These are phyloP conservation scores for Nomada lathburiana DNA, from an alignment of 2,888 invertebrate genomes.

Conservation along the genomic window DNA sequence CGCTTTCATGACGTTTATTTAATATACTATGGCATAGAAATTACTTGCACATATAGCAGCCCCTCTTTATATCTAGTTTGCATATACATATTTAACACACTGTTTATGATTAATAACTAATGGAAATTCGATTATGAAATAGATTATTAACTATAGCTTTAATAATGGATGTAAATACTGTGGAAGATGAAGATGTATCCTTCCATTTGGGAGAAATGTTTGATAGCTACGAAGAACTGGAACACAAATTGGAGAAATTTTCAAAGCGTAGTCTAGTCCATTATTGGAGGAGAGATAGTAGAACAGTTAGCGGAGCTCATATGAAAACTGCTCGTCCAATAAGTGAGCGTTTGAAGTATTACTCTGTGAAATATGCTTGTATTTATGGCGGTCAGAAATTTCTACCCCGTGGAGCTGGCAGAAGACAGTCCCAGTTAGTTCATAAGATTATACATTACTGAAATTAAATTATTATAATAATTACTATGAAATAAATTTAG, in stretches of 20 bases:
- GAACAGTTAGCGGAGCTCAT: conserved; percentile 84
- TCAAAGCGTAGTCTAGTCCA: conserved; percentile 83
- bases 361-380: conserved; percentile 84
- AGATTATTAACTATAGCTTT: conserved; percentile 54
- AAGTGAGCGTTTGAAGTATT: conserved; percentile 82
- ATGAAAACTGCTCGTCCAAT: conserved; percentile 84
- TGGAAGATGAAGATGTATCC: conserved; percentile 77
- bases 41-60: neutral
- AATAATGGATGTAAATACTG: conserved; percentile 72
- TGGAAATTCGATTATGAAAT: conserved; percentile 34
- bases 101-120: conserved; percentile 10
- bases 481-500: conserved; percentile 17
- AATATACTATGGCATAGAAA: neutral
- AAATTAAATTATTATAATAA: conserved; percentile 2
- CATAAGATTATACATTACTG: conserved; percentile 15
- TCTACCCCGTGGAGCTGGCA: conserved; percentile 82
- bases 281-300: conserved; percentile 84
- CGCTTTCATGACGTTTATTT: neutral
- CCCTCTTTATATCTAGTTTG: neutral
- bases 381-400: conserved; percentile 84
- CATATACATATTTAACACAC: neutral
- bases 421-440: conserved; percentile 82
- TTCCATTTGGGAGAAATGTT: conserved; percentile 84
- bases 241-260: conserved; percentile 81
- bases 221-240: conserved; percentile 83